Evolutionary conservation across 2,888 invertebrate species (phyloP).

Genomic region (Rhaphigaster nebulosa): DNA sequence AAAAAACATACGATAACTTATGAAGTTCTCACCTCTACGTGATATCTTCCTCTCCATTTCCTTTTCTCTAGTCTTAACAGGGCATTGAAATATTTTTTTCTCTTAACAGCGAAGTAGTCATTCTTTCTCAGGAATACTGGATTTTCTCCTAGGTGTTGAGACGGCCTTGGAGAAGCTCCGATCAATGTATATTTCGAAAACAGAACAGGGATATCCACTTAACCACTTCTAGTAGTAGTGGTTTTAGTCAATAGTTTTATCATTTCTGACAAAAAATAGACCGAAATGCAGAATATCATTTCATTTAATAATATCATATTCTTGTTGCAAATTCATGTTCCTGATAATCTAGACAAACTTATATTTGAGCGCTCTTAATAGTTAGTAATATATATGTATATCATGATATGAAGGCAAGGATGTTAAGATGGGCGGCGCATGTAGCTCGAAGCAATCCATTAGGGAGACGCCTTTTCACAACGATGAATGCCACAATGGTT

Average conservation of each 20-base stretch:
- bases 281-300: not conserved
- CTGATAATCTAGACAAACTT: no score
- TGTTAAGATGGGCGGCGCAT: no score
- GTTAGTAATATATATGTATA: no score
- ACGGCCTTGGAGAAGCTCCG: not conserved
- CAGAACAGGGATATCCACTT: not conserved
- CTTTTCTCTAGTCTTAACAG: not conserved
- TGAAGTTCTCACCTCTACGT: not conserved
- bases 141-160: not conserved
- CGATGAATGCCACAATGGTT: no score
- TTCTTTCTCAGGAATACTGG: not conserved
- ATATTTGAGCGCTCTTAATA: no score
- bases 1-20: not conserved
- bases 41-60: not conserved
- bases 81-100: not conserved
- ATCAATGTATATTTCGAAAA: slow-evolving; percentile 6
- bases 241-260: not conserved
- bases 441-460: no score
- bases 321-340: no score
- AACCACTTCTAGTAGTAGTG: not conserved
- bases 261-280: not conserved
- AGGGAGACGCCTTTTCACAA: no score
- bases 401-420: no score
- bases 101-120: not conserved
- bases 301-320: not conserved